A percentile compares a stretch with the other conserved stretches of the same genome.
Evolutionary conservation across 2,797 vertebrate species (phyloP).

Genomic region (Geotrypetes seraphini): DNA sequence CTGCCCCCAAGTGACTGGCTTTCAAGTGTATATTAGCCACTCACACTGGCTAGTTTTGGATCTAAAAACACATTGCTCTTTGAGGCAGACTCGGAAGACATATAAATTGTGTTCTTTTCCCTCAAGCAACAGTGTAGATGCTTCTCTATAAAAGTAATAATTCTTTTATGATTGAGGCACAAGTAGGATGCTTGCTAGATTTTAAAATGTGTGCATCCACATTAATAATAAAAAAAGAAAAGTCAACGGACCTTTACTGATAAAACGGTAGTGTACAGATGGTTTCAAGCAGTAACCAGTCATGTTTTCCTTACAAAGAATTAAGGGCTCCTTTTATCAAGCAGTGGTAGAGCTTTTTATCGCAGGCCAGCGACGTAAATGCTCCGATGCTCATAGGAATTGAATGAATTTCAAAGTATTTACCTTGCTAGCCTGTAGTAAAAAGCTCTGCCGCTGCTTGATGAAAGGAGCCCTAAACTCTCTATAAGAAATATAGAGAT

Average conservation of each 20-base stretch:
- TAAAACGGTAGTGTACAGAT: background rate
- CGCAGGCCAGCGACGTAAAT: no score
- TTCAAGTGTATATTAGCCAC: slow-evolving; percentile 25
- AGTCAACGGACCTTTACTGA: background rate
- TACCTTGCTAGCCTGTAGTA: no score
- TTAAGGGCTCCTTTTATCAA: no score
- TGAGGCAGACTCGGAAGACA: slow-evolving; percentile 4
- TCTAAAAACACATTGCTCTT: slow-evolving; percentile 25
- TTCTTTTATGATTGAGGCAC: slow-evolving; percentile 14
- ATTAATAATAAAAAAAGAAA: background rate
- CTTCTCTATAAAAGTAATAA: slow-evolving; percentile 16
- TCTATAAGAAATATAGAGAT: no score
- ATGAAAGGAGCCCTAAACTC: no score
- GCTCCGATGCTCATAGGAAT: no score
- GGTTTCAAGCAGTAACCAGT: background rate
- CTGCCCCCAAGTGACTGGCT: slow-evolving; percentile 25
- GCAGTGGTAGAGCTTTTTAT: no score
- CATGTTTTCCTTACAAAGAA: background rate
- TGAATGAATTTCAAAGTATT: no score
- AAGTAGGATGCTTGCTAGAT: background rate
- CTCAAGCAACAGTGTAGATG: slow-evolving; percentile 10
- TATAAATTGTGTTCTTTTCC: slow-evolving; percentile 13
- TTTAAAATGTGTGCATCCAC: slow-evolving; percentile 1
- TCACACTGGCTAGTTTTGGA: slow-evolving; percentile 2
- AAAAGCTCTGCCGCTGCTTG: no score